Base-by-base conservation (phyloP, 1,140 invertebrate species). In the Trialeurodes vaporariorum region DNA sequence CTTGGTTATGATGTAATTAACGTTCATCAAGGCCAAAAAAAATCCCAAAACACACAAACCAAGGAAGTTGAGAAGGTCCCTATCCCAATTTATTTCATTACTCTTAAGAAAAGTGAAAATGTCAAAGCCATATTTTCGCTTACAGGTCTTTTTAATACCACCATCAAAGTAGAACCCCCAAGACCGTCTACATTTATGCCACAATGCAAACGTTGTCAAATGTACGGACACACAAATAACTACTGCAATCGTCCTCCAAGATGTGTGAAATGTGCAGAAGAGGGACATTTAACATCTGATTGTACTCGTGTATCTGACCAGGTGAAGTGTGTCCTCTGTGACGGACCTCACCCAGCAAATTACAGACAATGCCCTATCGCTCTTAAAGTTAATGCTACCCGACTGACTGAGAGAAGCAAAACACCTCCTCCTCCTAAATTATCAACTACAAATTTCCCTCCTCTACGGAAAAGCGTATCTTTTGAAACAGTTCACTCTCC, bases 211-310 rank as follows among this genome's bases (percentile, higher is more conserved):
- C 34, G 34, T 49, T 49, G 34, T 17, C 34, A 49, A 49, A 5
- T 5, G 5, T 49, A 49, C 17, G 34, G 34, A 49, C 34, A 49
- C 17, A 17, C 17, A 5, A 5, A 49, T 5, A 17, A 5, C 17
- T 17, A 17, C 5, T 49, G 34, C 34, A 9, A 5, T 9, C 34
- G 5, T 9, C 34, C 63, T 64, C 64, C 25, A 13, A 64, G 70
- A 26, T 79, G 77, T 67, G 74, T 79, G 1, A 77, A 77, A 71
- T 79, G 77, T 70, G n/a, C n/a, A n/a, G n/a, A n/a, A n/a, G 63
- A 68, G 59, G 62, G 74, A 11, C 77, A 79, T 63, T 23, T 61
- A 9, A 72, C 72, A 2, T 66, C 74, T 74, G 74, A 74, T 72
- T 81, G 78, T 74, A 74, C 34, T n/a, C 75, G 77, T 71, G 49